Conservation (phyloP, 1,140 invertebrate genomes). For the Ridgeia piscesae region DNA sequence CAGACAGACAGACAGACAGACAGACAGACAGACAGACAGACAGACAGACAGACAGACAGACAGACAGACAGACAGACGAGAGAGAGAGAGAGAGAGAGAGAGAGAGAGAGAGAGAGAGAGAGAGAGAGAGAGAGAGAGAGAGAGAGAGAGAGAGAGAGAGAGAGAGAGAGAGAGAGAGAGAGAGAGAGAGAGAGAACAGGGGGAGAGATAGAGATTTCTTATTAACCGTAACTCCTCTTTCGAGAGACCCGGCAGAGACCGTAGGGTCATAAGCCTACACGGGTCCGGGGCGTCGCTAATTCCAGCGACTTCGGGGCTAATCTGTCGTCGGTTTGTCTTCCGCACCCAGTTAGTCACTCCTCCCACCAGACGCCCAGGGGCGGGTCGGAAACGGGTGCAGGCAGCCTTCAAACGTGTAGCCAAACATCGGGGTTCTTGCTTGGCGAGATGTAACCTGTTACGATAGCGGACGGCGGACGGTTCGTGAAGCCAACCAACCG, state of each 20-base stretch:
- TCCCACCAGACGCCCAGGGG: slow-evolving; percentile 1
- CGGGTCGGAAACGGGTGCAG: not conserved
- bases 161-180: not conserved
- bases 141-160: not conserved
- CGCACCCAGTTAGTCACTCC: not conserved
- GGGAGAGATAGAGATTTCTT: too few species aligned
- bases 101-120: too few species aligned
- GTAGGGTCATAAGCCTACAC: not conserved
- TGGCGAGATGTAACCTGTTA: not conserved
- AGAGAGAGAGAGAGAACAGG: too few species aligned
- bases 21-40: not conserved
- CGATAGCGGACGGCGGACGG: not conserved
- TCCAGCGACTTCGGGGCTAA: not conserved
- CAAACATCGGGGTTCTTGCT: not conserved
- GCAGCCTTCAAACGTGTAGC: not conserved
- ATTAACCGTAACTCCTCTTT: too few species aligned
- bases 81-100: too few species aligned
- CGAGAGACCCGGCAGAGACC: not conserved
- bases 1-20: not conserved
- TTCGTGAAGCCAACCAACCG: not conserved
- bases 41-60: not conserved
- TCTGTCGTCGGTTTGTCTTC: not conserved
- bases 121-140: too few species aligned
- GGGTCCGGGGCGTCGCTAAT: not conserved
- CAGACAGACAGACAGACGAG: too few species aligned